Evolutionary conservation across 2,113 vertebrate species (phyloP).

Genomic region (Ceyx cyanopectus): DNA sequence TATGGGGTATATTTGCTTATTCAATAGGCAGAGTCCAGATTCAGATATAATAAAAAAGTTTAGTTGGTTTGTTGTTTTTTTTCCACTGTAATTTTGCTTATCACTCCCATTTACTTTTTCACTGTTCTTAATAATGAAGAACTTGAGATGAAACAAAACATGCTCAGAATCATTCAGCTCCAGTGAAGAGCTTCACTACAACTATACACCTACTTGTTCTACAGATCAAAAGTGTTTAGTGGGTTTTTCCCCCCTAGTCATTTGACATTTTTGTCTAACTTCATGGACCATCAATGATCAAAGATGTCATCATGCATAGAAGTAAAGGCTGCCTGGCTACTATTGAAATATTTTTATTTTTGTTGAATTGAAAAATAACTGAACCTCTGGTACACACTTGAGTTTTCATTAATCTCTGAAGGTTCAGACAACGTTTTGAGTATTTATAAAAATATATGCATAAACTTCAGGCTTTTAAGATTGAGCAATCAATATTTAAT

Average conservation of each 20-base stretch:
- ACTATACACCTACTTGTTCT: background rate
- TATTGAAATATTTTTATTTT: background rate
- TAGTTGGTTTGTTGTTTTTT: background rate
- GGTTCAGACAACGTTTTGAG: background rate
- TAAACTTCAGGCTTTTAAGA: slow-evolving; percentile 20
- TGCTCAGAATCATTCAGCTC: background rate
- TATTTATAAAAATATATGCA: background rate
- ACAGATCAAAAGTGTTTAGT: background rate
- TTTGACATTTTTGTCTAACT: background rate
- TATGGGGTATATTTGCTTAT: background rate
- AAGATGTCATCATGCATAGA: background rate
- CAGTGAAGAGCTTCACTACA: background rate
- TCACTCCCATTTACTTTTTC: background rate
- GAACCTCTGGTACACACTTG: background rate
- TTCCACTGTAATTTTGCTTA: slow-evolving; percentile 1
- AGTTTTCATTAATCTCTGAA: background rate
- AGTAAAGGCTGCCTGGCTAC: background rate
- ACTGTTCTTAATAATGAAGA: background rate
- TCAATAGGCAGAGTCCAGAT: background rate
- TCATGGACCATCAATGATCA: rapidly evolving
- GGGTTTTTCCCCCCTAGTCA: background rate
- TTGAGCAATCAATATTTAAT: slow-evolving; percentile 15
- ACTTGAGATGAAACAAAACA: background rate
- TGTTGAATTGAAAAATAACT: background rate
- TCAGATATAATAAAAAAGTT: background rate